Percentiles rank a stretch among this genome's conserved stretches.
These are phyloP conservation scores for Drosophila mayaguana DNA, from an alignment of 2,888 invertebrate species.

Conservation along the genomic window DNA sequence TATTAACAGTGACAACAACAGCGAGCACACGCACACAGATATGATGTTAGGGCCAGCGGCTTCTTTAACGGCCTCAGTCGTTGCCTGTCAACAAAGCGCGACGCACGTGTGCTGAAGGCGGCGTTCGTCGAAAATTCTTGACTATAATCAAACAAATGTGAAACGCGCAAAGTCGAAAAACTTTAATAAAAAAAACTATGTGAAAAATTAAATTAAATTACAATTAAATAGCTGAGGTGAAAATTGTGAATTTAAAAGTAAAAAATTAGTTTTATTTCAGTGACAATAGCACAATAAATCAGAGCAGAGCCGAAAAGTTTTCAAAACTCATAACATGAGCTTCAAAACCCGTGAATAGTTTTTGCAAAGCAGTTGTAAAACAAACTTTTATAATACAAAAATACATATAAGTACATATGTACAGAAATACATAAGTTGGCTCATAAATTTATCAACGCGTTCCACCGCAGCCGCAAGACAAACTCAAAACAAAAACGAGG, in stretches of 20 bases:
- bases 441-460: background rate
- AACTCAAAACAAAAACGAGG: slow-evolving; percentile 29
- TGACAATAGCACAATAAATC: slow-evolving; percentile 22
- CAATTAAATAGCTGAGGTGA: slow-evolving; percentile 1
- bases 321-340: slow-evolving; percentile 2
- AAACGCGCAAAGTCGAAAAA: slow-evolving; percentile 25
- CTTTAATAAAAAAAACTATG: background rate
- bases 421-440: too few relatives aligned
- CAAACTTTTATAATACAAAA: background rate
- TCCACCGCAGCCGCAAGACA: slow-evolving; percentile 6
- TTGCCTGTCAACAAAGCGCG: slow-evolving; percentile 77
- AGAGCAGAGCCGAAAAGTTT: slow-evolving; percentile 8
- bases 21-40: slow-evolving; percentile 41
- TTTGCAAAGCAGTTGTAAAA: background rate
- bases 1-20: slow-evolving; percentile 37
- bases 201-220: background rate
- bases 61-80: slow-evolving; percentile 78
- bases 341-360: slow-evolving; percentile 10
- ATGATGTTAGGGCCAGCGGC: slow-evolving; percentile 68
- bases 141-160: background rate
- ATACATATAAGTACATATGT: background rate
- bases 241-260: slow-evolving; percentile 2
- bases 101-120: slow-evolving; percentile 58
- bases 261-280: background rate
- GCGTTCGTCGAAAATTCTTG: slow-evolving; percentile 23